A percentile compares a stretch with the other conserved stretches of the same genome.
Conservation (phyloP, 2,113 vertebrate species). For the Pygathrix nemaeus region DNA sequence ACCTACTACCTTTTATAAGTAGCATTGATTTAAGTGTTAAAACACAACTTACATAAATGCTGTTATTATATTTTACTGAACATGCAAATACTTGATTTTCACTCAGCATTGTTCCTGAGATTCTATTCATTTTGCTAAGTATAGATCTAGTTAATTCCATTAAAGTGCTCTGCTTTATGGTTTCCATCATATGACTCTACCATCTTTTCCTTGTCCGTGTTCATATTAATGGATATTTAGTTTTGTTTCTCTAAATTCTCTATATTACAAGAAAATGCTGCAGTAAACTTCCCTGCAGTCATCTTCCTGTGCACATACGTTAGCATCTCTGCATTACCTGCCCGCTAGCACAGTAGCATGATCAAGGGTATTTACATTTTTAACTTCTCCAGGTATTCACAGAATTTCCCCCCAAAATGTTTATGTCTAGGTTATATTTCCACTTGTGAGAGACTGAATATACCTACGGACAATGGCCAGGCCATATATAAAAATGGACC, state of each 20-base stretch:
- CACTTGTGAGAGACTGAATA: neutral
- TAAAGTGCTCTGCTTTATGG: neutral
- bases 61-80: neutral
- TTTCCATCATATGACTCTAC: neutral
- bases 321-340: neutral
- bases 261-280: neutral
- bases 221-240: neutral
- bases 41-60: neutral
- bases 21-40: neutral
- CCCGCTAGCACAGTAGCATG: neutral
- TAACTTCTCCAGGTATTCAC: neutral
- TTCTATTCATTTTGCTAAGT: neutral
- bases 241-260: neutral
- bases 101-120: neutral
- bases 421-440: neutral
- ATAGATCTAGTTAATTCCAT: neutral
- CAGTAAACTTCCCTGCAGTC: neutral
- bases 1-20: neutral
- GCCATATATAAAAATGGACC: neutral
- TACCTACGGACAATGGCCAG: neutral
- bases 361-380: neutral
- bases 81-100: neutral
- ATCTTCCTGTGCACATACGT: neutral
- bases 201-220: neutral
- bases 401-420: neutral